These are phyloP conservation scores for Melinopterus prodromus DNA, from an alignment of 2,888 invertebrate genomes.

Conservation along the genomic window DNA sequence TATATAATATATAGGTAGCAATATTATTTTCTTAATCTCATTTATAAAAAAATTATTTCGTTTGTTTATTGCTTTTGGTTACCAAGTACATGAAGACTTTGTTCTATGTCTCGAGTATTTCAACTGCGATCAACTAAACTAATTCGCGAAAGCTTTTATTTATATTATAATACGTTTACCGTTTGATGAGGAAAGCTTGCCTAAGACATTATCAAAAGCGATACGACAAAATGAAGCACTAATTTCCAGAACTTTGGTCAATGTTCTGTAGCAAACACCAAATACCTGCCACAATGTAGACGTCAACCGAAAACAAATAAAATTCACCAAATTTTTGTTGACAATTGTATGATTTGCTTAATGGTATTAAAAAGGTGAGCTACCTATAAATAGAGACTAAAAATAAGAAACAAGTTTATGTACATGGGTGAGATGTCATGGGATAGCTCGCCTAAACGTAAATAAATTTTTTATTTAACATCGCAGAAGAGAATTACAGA, in stretches of 20 bases:
- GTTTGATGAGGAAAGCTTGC: too few relatives aligned
- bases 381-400: too few relatives aligned
- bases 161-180: not conserved
- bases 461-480: too few relatives aligned
- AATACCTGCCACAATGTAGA: not conserved
- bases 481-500: too few relatives aligned
- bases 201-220: not conserved
- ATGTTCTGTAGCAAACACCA: not conserved
- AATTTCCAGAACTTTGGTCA: not conserved
- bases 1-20: slow-evolving; percentile 26
- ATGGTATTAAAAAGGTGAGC: too few relatives aligned
- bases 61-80: slow-evolving; percentile 63
- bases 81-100: slow-evolving; percentile 46
- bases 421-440: too few relatives aligned
- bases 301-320: not conserved
- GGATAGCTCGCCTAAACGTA: too few relatives aligned
- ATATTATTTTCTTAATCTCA: slow-evolving; percentile 17
- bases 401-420: too few relatives aligned
- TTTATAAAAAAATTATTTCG: slow-evolving; percentile 56
- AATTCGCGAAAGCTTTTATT: not conserved
- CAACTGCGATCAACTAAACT: not conserved
- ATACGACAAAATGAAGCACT: not conserved
- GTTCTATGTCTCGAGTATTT: slow-evolving; percentile 4
- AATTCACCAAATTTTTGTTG: not conserved
- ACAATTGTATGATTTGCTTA: too few relatives aligned